Base-by-base conservation (phyloP, 92 coral and sea anemone genomes). In the Porites evermanni region DNA sequence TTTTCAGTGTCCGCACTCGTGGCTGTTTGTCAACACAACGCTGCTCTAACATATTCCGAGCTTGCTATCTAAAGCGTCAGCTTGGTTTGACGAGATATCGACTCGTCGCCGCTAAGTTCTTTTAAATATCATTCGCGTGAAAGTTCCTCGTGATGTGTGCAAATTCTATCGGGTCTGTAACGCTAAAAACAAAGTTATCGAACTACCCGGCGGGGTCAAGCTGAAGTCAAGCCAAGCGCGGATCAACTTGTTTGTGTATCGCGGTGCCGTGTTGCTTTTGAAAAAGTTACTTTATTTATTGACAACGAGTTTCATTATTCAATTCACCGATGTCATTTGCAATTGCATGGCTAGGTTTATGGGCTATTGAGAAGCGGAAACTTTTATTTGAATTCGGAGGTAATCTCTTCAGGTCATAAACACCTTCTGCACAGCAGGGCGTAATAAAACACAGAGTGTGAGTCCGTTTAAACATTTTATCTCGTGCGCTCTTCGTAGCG, bases 11-110 rank as follows among this genome's bases (percentile, higher is more conserved):
- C 52, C 72, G 18, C 87, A 83, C 64, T 60, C 26, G 64, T 53
- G 63, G 80, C n/a, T 74, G 79, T 83, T 83, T 74, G 80, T 83
- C 64, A 83, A 73, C 80, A 73, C 72, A 24, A 64, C 24, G 23
- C 79, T 50, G 72, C 63, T 72, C 72, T 74, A 63, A 63, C 80
- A 14, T 53, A 26, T 60, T 47, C 87, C 44, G 50, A 81, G 8
- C 47, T 74, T 17, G n/a, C 64, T 63, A 74, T 83, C 74, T 24
- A 53, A 29, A 47, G 29, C 51, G 56, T 60, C 70, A 18, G 70
- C 54, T 63, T 21, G 11, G 17, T 63, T 70, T 70, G 18, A 32
- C 54, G 9, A 50, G 59, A 79, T 67, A 23, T 5, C 64, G 47
- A 4, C 44, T 20, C 70, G 21, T 68, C 19, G 29, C 58, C 56